Conservation (phyloP, 2,888 invertebrate genomes). For the Autographa gamma region DNA sequence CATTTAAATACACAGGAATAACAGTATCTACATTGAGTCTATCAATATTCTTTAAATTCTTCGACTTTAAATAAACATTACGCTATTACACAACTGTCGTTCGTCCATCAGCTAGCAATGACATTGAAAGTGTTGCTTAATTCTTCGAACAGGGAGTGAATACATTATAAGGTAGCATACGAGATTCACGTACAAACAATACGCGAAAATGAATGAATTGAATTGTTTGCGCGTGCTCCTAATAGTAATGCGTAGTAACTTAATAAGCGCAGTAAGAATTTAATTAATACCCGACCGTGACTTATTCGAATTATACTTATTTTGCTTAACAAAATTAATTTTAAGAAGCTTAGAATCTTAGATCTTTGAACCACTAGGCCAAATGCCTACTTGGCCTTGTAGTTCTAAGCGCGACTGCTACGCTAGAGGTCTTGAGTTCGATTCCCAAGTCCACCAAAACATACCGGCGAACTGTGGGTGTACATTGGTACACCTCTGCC, state of each 20-base stretch:
- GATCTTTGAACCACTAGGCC: no score
- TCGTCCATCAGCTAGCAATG: slow-evolving; percentile 62
- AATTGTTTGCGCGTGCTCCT: not conserved
- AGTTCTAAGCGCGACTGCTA: no score
- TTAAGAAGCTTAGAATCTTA: no score
- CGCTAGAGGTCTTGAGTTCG: no score
- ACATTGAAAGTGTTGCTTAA: slow-evolving; percentile 71
- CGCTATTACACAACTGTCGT: slow-evolving; percentile 40
- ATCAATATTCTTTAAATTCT: no score
- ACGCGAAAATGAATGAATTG: not conserved
- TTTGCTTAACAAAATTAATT: no score
- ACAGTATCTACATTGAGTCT: no score
- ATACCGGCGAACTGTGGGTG: no score
- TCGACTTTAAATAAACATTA: not conserved
- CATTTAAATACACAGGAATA: no score
- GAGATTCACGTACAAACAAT: not conserved
- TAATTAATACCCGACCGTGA: slow-evolving; percentile 2
- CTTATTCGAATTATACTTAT: not conserved
- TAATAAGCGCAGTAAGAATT: slow-evolving; percentile 4
- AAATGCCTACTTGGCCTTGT: no score
- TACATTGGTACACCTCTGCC: no score
- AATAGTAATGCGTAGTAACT: slow-evolving; percentile 4
- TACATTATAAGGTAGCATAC: slow-evolving; percentile 50
- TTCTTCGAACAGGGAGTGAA: slow-evolving; percentile 62
- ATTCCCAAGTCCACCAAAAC: no score